These are phyloP conservation scores for Oncorhynchus kisutch DNA, from an alignment of 2,113 vertebrate species.

Conservation along the genomic window DNA sequence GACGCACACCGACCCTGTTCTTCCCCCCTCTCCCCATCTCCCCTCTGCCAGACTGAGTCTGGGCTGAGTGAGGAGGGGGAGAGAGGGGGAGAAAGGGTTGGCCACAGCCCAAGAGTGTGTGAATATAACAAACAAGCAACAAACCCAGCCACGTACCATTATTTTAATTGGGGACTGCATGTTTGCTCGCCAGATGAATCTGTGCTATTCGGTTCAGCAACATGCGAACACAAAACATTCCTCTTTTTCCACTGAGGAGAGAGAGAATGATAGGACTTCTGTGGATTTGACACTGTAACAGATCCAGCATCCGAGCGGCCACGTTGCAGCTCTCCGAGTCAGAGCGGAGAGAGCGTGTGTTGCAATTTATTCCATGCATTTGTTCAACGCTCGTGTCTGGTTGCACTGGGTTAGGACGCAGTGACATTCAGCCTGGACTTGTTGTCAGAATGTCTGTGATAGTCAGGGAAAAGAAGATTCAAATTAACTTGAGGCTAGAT, in stretches of 20 bases:
- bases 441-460: slow-evolving; percentile 38
- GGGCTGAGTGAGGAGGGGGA: neutral
- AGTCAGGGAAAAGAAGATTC: slow-evolving; percentile 40
- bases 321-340: slow-evolving; percentile 26
- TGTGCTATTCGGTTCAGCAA: slow-evolving; percentile 46
- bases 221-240: slow-evolving; percentile 33
- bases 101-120: slow-evolving; percentile 9
- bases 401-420: slow-evolving; percentile 33
- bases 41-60: neutral
- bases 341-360: neutral
- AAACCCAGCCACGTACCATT: slow-evolving; percentile 28
- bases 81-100: slow-evolving; percentile 2
- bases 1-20: neutral
- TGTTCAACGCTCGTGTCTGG: slow-evolving; percentile 47
- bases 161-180: slow-evolving; percentile 56
- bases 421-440: slow-evolving; percentile 47
- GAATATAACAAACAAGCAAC: slow-evolving; percentile 34
- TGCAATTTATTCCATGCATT: neutral
- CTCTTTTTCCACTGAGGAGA: slow-evolving; percentile 45
- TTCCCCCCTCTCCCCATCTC: neutral
- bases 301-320: slow-evolving; percentile 14
- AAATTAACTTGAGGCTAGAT: slow-evolving; percentile 59
- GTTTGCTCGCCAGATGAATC: slow-evolving; percentile 43
- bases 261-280: neutral
- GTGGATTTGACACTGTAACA: no score